Evolutionary conservation across 2,113 vertebrate genomes (phyloP), one percentile per base, ranked within the genome.

Genomic region (Gracilinanus agilis): DNA sequence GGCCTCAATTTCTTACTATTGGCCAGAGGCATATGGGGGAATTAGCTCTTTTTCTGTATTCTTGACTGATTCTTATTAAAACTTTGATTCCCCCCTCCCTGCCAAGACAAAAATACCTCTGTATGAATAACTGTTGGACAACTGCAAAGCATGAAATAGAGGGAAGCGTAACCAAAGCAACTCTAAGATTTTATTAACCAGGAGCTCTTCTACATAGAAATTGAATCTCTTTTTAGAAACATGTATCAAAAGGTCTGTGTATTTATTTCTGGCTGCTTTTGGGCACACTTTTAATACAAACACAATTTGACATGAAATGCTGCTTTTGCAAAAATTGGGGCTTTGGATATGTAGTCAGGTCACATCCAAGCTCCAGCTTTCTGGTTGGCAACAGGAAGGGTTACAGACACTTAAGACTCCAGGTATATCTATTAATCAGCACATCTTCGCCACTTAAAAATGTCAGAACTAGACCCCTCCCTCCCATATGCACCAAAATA

Each of bases 11-110:
- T 98, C 92, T 98, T 98, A 95, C 96, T 97, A 56, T 97, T 98
- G 67, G 98, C 97, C 97, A 98, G 98, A 98, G 98, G 95, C 98
- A 97, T 95, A 53, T 94, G 98, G 95, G 94, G 96, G 98, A 98
- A 98, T 98, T 97, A 98, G 94, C 94, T 98, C 89, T 95, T n/a
- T 90, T 97, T 97, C 75, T 95, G 96, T 96, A 94, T 97, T 98
- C 97, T 98, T 98, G 97, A 93, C 91, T 95, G 97, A 95, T 94
- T 97, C 95, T 96, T 98, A 97, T 97, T 97, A 97, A 98, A 98
- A 97, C 97, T 83, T 34, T 90, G 89, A 95, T 97, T 97, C 61
- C 67, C 93, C 96, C 93, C 55, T 90, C 25, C 55, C 75, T 53
- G 54, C 21, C 61, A 92, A 96, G 94, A 90, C 13, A 92, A 24